These are phyloP conservation scores for Zeugodacus cucurbitae DNA, from an alignment of 1,140 invertebrate species.

Conservation along the genomic window DNA sequence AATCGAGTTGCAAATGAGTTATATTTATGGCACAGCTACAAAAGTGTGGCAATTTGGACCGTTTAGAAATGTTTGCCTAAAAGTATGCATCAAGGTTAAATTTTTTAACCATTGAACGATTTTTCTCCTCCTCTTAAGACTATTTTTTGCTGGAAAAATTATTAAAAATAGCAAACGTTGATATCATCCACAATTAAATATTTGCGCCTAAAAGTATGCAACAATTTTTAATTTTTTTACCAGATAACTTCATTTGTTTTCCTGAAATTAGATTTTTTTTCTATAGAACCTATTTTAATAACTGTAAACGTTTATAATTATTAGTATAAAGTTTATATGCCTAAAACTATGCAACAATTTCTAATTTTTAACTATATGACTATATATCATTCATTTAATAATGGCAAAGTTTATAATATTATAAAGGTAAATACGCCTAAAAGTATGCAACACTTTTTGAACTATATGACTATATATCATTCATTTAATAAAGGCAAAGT, in stretches of 20 bases:
- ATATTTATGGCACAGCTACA: too few species aligned
- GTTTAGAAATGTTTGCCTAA: background rate
- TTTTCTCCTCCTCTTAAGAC: background rate
- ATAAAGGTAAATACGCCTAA: background rate
- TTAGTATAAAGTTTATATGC: background rate
- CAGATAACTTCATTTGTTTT: background rate
- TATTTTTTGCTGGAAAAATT: background rate
- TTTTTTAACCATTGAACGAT: too few species aligned
- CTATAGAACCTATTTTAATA: too few species aligned
- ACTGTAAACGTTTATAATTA: too few species aligned
- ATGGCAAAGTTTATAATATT: background rate
- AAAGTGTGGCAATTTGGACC: too few species aligned
- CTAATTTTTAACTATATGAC: background rate
- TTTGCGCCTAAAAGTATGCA: background rate
- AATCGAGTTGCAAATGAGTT: too few species aligned
- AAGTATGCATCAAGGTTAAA: background rate
- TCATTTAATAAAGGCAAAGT: background rate
- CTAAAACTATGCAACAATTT: background rate
- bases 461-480: too few species aligned
- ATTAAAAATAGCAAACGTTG: background rate
- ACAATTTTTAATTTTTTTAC: background rate
- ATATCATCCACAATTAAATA: too few species aligned
- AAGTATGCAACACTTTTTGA: background rate
- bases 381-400: background rate
- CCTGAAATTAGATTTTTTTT: too few species aligned